phyloP scores from a whole-genome alignment of 2,113 vertebrate species.

The Dasypus novemcinctus region DNA sequence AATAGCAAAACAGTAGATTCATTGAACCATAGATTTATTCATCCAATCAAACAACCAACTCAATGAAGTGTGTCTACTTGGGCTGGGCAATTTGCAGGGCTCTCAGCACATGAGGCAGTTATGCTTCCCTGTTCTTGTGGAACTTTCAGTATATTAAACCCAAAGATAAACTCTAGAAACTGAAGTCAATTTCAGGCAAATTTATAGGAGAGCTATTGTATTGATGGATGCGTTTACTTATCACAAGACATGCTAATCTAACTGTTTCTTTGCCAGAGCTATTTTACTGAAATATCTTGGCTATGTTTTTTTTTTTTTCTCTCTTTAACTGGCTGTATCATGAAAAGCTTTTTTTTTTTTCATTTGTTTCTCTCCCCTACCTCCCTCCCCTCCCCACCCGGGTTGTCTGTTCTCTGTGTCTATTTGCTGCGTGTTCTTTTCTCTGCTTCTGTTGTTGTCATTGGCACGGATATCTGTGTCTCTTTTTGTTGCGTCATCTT shows the following conservation, averaged over 20 bases:
- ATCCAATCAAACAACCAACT: background rate
- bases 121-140: background rate
- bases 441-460: too few relatives aligned
- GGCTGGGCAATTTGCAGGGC: background rate
- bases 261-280: background rate
- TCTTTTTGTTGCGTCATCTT: too few relatives aligned
- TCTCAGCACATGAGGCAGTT: background rate
- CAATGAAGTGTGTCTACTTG: background rate
- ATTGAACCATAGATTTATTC: background rate
- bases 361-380: too few relatives aligned
- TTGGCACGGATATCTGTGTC: too few relatives aligned
- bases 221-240: background rate
- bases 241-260: background rate
- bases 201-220: background rate
- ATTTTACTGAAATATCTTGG: slow-evolving; percentile 34
- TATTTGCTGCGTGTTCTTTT: too few relatives aligned
- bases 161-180: background rate
- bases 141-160: background rate
- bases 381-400: too few relatives aligned
- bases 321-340: background rate
- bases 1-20: background rate
- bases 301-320: slow-evolving; percentile 40
- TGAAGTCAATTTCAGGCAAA: background rate
- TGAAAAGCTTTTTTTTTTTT: too few relatives aligned
- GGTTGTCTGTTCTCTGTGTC: too few relatives aligned